Base-by-base conservation (phyloP, 1,140 invertebrate genomes). In the Chrysomallon squamiferum region DNA sequence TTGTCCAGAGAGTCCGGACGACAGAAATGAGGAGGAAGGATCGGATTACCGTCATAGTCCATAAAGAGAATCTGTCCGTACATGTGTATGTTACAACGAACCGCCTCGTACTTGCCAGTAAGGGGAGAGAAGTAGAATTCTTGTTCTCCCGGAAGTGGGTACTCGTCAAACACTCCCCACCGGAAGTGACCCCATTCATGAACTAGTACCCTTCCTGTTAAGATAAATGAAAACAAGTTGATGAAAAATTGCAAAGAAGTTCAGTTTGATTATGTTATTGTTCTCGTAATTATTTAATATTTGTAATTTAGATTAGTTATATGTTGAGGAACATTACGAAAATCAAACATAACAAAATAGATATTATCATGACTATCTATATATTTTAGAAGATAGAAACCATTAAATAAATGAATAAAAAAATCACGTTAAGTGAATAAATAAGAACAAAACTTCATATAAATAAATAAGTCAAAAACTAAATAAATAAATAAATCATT, bases 141-240 rank as follows among this genome's bases (percentile, higher is more conserved):
- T 1, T 69, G 84, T 80, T 91, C 90, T 20, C 86, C 86, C 25
- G 81, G 70, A 66, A 88, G 89, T 2, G 90, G 89, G 62, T 89
- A 86, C 83, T 91, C 90, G 68, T 91, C 89, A 77, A 91, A 92
- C 2, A 92, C 88, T 22, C 91, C 91, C 81, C 90, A 92, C 0
- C 90, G 87, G 73, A 89, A 90, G 75, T 89, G 90, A 2, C 89
- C 88, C 86, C 90, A 92, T 75, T 91, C 88, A 66, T 87, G 88
- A 1, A 90, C 86, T 18, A 92, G 78, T 20, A 84, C 77, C 62
- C 86, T 83, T n/a, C 83, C 89, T 87, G 78, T 71, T 76, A 27
- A 43, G 62, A 66, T 22, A 74, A 59, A 33, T 58, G 30, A 11
- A n/a, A 57, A 57, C 7, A 27, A n/a, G 54, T 29, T 7, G 18